A percentile compares a stretch with the other conserved stretches of the same genome.
phyloP scores from a whole-genome alignment of 92 coral and sea anemone genomes.

The Zoanthus sociatus region DNA sequence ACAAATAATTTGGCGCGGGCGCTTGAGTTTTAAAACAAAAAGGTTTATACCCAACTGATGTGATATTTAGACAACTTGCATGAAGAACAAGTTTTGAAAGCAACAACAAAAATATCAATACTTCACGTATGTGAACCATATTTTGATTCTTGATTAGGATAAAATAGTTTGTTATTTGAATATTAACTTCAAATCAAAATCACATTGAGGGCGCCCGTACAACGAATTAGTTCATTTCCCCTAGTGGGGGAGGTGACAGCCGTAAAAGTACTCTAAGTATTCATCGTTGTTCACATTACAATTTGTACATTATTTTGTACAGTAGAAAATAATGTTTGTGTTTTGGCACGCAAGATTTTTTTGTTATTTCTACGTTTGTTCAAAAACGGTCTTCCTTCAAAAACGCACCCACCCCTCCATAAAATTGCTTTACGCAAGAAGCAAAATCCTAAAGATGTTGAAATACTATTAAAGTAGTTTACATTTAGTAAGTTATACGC shows the following conservation, averaged over 20 bases:
- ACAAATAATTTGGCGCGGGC: not conserved
- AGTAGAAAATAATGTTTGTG: not conserved
- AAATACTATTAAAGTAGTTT: not conserved
- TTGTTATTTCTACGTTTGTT: not conserved
- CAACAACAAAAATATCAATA: not conserved
- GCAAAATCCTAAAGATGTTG: not conserved
- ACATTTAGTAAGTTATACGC: not conserved
- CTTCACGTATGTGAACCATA: not conserved
- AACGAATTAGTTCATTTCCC: not conserved
- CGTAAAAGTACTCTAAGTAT: not conserved
- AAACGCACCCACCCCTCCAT: not conserved
- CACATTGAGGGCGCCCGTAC: constrained; percentile 17
- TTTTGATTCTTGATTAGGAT: not conserved
- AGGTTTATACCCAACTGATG: not conserved
- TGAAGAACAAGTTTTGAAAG: not conserved
- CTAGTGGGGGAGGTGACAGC: not conserved
- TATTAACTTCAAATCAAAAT: not conserved
- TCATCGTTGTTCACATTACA: not conserved
- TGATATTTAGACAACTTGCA: not conserved
- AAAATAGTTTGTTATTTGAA: not conserved
- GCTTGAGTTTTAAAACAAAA: not conserved
- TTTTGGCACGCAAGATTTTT: not conserved
- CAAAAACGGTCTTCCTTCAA: not conserved
- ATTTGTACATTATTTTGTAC: not conserved
- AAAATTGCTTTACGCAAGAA: not conserved